Evolutionary conservation across 2,113 vertebrate species (phyloP), one percentile per base, ranked within the genome.

Genomic region (Martes martes): DNA sequence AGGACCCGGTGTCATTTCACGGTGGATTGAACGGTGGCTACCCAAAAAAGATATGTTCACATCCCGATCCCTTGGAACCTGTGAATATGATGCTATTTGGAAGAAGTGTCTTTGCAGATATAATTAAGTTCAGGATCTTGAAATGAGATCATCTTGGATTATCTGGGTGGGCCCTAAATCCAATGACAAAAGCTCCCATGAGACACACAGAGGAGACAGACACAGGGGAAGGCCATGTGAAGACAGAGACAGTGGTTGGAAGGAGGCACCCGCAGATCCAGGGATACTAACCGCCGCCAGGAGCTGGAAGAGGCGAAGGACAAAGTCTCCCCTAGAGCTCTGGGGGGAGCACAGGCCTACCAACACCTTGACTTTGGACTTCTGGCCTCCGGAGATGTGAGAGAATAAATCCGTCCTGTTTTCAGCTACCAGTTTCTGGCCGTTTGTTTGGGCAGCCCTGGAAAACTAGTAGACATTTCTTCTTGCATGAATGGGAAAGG

Each of bases 61-160:
- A 16, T 67, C 45, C 80, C n/a, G 50, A 86, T 24, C 7, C n/a
- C 36, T 11, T 24, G 14, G 78, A 45, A 47, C 39, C 85, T 42
- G 39, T 61, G 85, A 39, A 24, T 67, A 42, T 31, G 89, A 91
- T 24, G 45, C 82, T 78, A 59, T 79, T 90, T 67, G 31, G 74
- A 28, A 89, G 74, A 92, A 65, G 26, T 39, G 63, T 71, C 67
- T 92, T 89, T 89, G 55, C 28, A 6, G 50, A 71, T 86, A 33
- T 81, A 36, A 73, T 91, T 57, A 94, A 89, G 55, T 52, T 86
- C 55, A 76, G 42, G 31, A 11, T 79, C 84, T 89, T 42, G 4
- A 69, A 71, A 82, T 76, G 57, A 69, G 71, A 78, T 59, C 69
- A 67, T 45, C 69, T n/a, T 0, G 0, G 52, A 59, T 88, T 42